A percentile compares a stretch with the other conserved stretches of the same genome.
Evolutionary conservation across 2,888 invertebrate genomes (phyloP).

Genomic region (Xestoiulus laeticollis): DNA sequence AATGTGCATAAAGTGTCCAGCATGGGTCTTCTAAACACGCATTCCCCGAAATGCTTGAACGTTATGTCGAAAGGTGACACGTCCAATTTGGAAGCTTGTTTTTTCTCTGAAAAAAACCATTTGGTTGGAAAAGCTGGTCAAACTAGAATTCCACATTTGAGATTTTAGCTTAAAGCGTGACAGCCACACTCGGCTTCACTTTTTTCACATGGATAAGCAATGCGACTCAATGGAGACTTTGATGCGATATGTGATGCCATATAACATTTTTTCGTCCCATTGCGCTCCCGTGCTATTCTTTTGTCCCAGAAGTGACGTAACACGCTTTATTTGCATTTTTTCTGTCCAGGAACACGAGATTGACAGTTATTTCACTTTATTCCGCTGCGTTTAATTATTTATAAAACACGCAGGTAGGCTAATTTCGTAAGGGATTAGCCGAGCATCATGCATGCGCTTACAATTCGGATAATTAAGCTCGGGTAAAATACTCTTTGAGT

Average conservation of each 20-base stretch:
- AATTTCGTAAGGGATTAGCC: neutral
- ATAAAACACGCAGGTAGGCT: neutral
- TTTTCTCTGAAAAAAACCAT: neutral
- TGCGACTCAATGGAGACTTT: neutral
- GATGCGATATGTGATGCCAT: neutral
- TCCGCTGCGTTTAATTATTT: constrained; percentile 19
- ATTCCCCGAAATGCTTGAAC: neutral
- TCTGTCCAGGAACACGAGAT: neutral
- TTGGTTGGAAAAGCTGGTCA: neutral
- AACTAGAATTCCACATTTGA: neutral
- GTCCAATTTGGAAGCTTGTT: neutral
- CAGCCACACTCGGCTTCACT: neutral
- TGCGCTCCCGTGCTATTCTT: neutral
- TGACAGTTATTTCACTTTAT: neutral
- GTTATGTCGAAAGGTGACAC: neutral
- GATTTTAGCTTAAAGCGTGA: neutral
- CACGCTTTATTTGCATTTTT: neutral
- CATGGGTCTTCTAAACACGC: neutral
- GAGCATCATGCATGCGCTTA: neutral
- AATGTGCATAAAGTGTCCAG: neutral
- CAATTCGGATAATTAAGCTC: neutral
- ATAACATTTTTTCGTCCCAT: neutral
- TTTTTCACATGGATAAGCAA: neutral
- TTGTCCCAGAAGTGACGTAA: neutral
- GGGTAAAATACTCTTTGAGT: neutral